Conservation (phyloP, 2,888 invertebrate genomes). For the Chrysodeixis includens region DNA sequence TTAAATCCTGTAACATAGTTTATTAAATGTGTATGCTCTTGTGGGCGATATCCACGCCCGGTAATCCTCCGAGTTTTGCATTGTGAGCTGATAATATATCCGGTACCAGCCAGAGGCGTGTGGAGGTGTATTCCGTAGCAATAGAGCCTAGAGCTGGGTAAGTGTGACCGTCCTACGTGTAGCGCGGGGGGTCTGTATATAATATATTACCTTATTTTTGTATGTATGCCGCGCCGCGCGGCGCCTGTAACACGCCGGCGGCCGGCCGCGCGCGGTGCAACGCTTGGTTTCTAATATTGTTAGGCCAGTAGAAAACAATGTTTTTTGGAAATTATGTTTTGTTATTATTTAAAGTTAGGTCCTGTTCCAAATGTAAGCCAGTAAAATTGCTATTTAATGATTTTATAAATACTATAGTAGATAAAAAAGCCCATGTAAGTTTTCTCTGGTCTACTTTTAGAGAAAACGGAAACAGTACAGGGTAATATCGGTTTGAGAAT, state of each 20-base stretch:
- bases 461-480: conserved; percentile 15
- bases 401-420: not conserved
- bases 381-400: not conserved
- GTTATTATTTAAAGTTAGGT: not conserved
- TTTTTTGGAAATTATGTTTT: not conserved
- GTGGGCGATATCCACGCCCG: not conserved
- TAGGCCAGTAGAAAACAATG: not conserved
- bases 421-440: not conserved
- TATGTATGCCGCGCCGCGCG: conserved; percentile 39
- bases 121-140: not conserved
- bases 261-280: conserved; percentile 20
- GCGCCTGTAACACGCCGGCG: conserved; percentile 22
- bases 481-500: conserved; percentile 9
- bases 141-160: not conserved
- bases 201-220: conserved; percentile 61
- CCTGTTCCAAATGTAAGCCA: not conserved
- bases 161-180: not conserved
- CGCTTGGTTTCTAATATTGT: not conserved
- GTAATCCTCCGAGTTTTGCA: not conserved
- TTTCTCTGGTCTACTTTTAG: not conserved
- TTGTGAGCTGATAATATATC: not conserved
- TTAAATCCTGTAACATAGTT: not conserved
- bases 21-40: too few relatives aligned
- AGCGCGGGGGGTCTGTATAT: conserved; percentile 30
- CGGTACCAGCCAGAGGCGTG: not conserved